phyloP scores from a whole-genome alignment of 2,797 vertebrate species.

The Esox masquinongy region DNA sequence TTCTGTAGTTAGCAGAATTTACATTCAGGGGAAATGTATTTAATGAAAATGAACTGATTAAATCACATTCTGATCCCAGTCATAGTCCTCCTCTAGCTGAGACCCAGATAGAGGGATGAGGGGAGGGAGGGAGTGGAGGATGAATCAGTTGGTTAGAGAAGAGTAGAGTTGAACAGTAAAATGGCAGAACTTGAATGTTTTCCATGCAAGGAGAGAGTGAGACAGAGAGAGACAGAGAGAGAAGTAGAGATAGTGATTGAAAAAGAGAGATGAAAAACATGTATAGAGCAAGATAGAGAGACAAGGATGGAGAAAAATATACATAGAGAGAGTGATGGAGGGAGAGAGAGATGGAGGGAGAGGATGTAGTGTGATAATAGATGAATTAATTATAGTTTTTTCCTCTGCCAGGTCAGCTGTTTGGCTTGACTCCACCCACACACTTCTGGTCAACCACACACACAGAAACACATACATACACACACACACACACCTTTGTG shows the following conservation, averaged over 20 bases:
- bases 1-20: neutral
- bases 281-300: neutral
- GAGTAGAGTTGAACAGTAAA: constrained; percentile 20
- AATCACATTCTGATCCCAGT: constrained; percentile 58
- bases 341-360: constrained; percentile 32
- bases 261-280: constrained; percentile 36
- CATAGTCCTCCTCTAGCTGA: constrained; percentile 48
- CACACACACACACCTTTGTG: neutral
- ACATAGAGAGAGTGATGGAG: neutral
- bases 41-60: constrained; percentile 51
- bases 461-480: neutral
- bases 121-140: constrained; percentile 22
- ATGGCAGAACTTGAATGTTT: constrained; percentile 5
- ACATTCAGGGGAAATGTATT: constrained; percentile 11
- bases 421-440: constrained; percentile 51
- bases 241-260: too few species aligned
- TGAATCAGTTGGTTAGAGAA: neutral
- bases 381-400: constrained; percentile 66
- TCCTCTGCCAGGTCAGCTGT: constrained; percentile 64
- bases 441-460: constrained; percentile 46
- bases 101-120: constrained; percentile 36
- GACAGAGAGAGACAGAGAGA: neutral
- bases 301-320: neutral
- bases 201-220: neutral
- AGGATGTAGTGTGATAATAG: constrained; percentile 58